Percentiles rank a stretch among this genome's conserved stretches.
Conservation (phyloP, 2,888 invertebrate species). For the Melieria crassipennis region DNA sequence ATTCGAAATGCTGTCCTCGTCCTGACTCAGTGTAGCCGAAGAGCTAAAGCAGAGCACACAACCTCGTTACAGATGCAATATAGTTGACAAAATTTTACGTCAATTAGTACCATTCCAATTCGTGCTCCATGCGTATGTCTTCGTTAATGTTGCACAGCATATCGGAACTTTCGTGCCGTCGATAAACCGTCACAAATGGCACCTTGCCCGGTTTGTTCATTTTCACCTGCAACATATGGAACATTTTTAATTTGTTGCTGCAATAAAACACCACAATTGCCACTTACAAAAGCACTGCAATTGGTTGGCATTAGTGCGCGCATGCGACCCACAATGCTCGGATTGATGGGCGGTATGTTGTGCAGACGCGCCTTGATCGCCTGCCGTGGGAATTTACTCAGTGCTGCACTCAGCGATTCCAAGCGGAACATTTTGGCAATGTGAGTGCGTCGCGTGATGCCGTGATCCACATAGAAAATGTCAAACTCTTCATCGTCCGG, state of each 20-base stretch:
- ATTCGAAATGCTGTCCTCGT: conserved; percentile 5
- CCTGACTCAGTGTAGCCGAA: conserved; percentile 21
- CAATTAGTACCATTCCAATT: conserved; percentile 65
- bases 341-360: conserved; percentile 69
- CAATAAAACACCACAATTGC: background rate
- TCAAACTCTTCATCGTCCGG: conserved; percentile 61
- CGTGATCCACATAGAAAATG: conserved; percentile 70
- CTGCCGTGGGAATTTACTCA: conserved; percentile 70
- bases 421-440: conserved; percentile 66
- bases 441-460: conserved; percentile 66
- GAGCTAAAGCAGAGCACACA: background rate
- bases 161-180: conserved; percentile 72
- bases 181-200: conserved; percentile 74
- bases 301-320: conserved; percentile 70
- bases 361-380: conserved; percentile 71
- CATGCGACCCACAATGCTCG: conserved; percentile 69
- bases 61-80: no score
- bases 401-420: conserved; percentile 68
- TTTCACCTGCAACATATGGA: conserved; percentile 51
- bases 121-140: conserved; percentile 73
- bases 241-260: background rate
- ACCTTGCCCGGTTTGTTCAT: conserved; percentile 63
- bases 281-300: conserved; percentile 64
- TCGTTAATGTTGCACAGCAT: conserved; percentile 77
- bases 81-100: background rate